Conservation (phyloP, 2,888 invertebrate genomes). For the Cacoxenus indagator region DNA sequence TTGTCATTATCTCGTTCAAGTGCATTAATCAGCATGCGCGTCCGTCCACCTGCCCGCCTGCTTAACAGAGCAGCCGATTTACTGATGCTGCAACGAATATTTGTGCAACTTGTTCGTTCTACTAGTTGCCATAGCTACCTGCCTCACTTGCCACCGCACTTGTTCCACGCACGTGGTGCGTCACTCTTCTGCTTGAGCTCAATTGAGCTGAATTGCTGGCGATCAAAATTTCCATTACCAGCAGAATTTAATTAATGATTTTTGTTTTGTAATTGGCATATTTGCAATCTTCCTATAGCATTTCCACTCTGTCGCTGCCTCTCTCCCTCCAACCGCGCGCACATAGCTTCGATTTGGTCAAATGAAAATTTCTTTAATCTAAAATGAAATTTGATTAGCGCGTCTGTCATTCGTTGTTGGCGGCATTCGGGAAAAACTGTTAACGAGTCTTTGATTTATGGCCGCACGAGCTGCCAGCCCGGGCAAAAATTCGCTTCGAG, state of each 20-base stretch:
- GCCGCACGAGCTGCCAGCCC: constrained; percentile 24
- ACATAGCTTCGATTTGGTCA: not conserved
- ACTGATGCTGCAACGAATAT: constrained; percentile 30
- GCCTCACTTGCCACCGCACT: not conserved
- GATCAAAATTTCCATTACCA: not conserved
- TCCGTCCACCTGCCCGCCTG: too few relatives aligned
- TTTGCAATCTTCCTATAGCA: constrained; percentile 12
- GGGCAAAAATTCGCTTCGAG: not conserved
- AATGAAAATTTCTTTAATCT: constrained; percentile 32
- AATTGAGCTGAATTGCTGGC: too few relatives aligned
- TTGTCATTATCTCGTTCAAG: constrained; percentile 20
- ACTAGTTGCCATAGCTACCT: not conserved
- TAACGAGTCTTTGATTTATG: constrained; percentile 61
- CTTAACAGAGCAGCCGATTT: constrained; percentile 41
- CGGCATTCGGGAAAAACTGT: constrained; percentile 25
- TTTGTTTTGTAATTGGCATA: constrained; percentile 4
- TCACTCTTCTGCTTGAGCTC: too few relatives aligned
- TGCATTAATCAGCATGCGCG: constrained; percentile 19
- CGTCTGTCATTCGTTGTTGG: constrained; percentile 30
- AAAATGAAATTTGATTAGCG: constrained; percentile 45
- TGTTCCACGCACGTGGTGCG: not conserved
- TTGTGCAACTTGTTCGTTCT: constrained; percentile 5
- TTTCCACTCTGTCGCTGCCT: not conserved
- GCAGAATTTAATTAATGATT: constrained; percentile 20
- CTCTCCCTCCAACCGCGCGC: too few relatives aligned